Evolutionary conservation across 1,140 invertebrate species (phyloP).

Genomic region (Cydia splendana): DNA sequence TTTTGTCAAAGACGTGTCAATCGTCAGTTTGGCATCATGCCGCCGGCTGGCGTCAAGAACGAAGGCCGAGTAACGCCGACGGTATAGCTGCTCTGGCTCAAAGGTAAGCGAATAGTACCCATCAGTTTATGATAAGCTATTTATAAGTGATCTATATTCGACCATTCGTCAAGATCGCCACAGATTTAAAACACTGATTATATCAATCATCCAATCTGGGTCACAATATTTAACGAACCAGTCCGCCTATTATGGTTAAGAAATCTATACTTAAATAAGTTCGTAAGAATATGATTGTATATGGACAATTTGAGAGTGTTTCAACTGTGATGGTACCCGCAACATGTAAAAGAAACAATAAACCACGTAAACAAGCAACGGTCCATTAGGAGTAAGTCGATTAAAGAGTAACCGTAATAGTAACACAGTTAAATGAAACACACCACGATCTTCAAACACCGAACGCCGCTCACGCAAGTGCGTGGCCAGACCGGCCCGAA

Average conservation of each 20-base stretch:
- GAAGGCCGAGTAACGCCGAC: background rate
- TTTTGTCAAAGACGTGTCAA: background rate
- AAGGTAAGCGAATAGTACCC: background rate
- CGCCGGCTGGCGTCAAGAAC: constrained; percentile 9
- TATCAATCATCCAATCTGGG: no score
- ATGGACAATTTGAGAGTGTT: no score
- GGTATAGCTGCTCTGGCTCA: background rate
- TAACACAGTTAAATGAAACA: constrained; percentile 8
- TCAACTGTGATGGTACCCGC: no score
- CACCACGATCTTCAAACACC: constrained; percentile 33
- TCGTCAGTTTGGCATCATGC: constrained; percentile 2
- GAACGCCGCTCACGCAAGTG: constrained; percentile 35
- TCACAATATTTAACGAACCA: no score
- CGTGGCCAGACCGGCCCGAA: constrained; percentile 32
- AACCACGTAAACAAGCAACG: no score
- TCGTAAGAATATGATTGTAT: no score
- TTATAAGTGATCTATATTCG: background rate
- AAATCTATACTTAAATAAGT: no score
- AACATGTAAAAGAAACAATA: no score
- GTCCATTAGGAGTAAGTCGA: background rate
- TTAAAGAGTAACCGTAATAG: background rate
- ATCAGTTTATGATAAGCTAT: constrained; percentile 10
- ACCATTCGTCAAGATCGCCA: background rate
- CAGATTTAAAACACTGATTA: background rate
- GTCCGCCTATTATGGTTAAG: no score